phyloP scores from a whole-genome alignment of 2,888 invertebrate genomes.

The Beris morrisii region DNA sequence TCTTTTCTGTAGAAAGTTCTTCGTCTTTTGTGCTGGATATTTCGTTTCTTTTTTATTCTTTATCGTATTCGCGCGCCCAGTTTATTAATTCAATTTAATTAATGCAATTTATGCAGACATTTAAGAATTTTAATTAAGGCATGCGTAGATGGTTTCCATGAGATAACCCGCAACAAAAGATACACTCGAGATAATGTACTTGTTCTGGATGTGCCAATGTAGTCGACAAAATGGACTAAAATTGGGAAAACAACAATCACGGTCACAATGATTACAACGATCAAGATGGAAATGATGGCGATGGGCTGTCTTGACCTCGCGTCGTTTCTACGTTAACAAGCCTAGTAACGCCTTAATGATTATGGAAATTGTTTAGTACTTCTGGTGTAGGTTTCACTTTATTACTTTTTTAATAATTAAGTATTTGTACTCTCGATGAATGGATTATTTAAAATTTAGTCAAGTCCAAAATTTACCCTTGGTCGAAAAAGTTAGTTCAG shows the following conservation, averaged over 20 bases:
- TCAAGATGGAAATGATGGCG: conserved; percentile 14
- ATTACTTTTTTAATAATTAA: too few species aligned
- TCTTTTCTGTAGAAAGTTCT: too few species aligned
- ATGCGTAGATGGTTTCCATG: conserved; percentile 27
- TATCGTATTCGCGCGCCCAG: conserved; percentile 10
- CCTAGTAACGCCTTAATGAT: conserved; percentile 6
- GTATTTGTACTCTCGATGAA: too few species aligned
- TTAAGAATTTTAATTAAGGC: conserved; percentile 33
- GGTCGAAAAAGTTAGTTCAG: too few species aligned
- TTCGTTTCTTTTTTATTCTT: too few species aligned
- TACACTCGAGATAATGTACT: background rate
- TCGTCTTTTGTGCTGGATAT: too few species aligned
- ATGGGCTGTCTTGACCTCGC: conserved; percentile 6
- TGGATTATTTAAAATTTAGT: too few species aligned
- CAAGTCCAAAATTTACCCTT: too few species aligned
- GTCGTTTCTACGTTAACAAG: background rate
- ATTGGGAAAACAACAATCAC: conserved; percentile 6
- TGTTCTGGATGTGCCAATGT: background rate
- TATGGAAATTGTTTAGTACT: background rate
- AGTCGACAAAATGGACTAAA: background rate
- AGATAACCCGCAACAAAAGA: conserved; percentile 6
- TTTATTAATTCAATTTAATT: conserved; percentile 34
- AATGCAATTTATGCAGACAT: conserved; percentile 34
- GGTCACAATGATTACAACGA: conserved; percentile 22
- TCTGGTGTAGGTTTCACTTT: too few species aligned